Evolutionary conservation across 2,113 vertebrate species (phyloP).

Genomic region (Ochotona princeps): DNA sequence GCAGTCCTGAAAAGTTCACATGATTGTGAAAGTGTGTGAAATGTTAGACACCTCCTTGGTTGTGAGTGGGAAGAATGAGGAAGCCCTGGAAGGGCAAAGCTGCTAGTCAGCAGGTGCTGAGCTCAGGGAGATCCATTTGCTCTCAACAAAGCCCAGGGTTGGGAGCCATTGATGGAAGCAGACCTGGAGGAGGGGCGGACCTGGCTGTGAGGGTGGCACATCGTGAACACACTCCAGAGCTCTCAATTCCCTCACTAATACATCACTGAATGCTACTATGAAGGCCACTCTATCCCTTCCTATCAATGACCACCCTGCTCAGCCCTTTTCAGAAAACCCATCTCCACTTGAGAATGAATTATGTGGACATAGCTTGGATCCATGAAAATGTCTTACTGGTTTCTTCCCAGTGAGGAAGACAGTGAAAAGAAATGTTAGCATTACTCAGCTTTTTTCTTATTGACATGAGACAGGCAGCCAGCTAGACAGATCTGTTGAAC

Average conservation of each 20-base stretch:
- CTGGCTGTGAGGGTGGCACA: background rate
- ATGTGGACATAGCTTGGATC: background rate
- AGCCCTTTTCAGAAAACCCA: background rate
- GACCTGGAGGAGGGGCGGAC: no score
- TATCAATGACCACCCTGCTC: background rate
- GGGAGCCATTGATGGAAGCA: background rate
- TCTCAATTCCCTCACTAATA: background rate
- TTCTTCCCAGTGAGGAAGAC: background rate
- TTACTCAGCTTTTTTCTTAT: background rate
- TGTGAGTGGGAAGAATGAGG: background rate
- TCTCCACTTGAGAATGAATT: background rate
- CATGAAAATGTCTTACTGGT: background rate
- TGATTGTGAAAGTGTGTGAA: slow-evolving; percentile 30
- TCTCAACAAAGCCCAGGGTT: background rate
- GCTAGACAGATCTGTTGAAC: no score
- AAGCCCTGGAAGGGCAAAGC: background rate
- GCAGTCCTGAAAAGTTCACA: slow-evolving; percentile 3
- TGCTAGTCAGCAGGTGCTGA: background rate
- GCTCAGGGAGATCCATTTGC: background rate
- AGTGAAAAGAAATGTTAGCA: background rate
- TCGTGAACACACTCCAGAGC: background rate
- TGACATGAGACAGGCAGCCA: no score
- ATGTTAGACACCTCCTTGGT: background rate
- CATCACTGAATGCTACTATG: background rate
- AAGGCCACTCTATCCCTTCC: background rate